Percentiles rank a stretch among this genome's conserved stretches.
Evolutionary conservation across 1,140 invertebrate genomes (phyloP).

Genomic region (Matsumurasca onukii): DNA sequence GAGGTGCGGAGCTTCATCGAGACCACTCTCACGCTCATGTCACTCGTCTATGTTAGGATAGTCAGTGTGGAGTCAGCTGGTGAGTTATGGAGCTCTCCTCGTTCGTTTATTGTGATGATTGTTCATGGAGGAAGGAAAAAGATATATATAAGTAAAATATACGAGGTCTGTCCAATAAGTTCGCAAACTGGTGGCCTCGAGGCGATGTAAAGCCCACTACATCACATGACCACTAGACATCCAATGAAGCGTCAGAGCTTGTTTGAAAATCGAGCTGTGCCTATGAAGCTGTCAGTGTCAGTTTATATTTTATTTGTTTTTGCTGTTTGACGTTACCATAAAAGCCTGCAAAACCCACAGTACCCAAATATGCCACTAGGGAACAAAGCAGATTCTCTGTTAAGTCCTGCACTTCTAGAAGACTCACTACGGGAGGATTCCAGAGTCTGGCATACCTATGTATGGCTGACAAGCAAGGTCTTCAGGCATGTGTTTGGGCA

Average conservation of each 20-base stretch:
- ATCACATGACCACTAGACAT: too few relatives aligned
- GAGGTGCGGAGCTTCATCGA: constrained; percentile 67
- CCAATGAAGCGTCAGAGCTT: not conserved
- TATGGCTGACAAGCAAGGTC: too few relatives aligned
- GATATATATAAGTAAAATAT: not conserved
- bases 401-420: too few relatives aligned
- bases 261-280: not conserved
- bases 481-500: too few relatives aligned
- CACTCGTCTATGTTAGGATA: constrained; percentile 63
- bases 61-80: constrained; percentile 67
- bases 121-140: too few relatives aligned
- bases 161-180: too few relatives aligned
- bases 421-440: too few relatives aligned
- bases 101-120: not conserved
- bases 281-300: too few relatives aligned
- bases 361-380: too few relatives aligned
- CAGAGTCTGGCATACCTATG: too few relatives aligned
- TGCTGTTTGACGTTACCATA: not conserved
- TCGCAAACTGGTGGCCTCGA: not conserved
- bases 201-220: not conserved
- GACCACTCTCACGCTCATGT: constrained; percentile 66
- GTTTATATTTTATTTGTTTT: too few relatives aligned
- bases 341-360: not conserved
- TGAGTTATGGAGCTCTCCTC: constrained; percentile 43
- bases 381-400: too few relatives aligned